Conservation (phyloP, 2,113 vertebrate genomes). For the Microtus richardsoni region DNA sequence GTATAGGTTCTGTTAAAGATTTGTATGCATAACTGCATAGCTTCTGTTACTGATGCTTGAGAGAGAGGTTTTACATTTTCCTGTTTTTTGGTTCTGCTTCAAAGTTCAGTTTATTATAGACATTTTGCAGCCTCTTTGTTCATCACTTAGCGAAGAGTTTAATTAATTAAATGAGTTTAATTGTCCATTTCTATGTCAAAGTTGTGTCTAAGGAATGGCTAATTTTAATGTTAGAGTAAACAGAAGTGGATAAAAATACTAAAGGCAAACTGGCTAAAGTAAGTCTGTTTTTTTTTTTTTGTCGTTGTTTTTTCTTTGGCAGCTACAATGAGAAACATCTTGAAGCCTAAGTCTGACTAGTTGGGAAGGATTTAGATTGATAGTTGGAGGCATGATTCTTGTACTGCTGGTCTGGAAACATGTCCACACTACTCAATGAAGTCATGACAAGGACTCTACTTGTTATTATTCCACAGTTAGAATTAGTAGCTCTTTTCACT, state of each 20-base stretch:
- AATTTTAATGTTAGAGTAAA: slow-evolving; percentile 6
- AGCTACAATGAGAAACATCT: slow-evolving; percentile 23
- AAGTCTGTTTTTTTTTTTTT: background rate
- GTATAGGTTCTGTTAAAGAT: too few relatives aligned
- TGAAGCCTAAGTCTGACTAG: background rate
- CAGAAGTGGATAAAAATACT: background rate
- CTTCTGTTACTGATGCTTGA: slow-evolving; percentile 71
- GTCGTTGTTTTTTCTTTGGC: background rate
- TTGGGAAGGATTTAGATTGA: slow-evolving; percentile 7
- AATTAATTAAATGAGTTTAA: background rate
- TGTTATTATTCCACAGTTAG: slow-evolving; percentile 26
- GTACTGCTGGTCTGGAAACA: slow-evolving; percentile 46
- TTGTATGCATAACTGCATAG: background rate
- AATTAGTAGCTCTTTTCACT: slow-evolving; percentile 55
- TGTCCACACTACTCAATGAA: background rate
- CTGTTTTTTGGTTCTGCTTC: background rate
- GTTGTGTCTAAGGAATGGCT: slow-evolving; percentile 27
- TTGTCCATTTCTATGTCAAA: slow-evolving; percentile 53
- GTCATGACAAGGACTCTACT: background rate
- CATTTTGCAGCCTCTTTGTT: slow-evolving; percentile 1
- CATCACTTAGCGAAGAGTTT: slow-evolving; percentile 48
- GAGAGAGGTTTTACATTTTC: slow-evolving; percentile 36
- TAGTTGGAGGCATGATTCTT: background rate
- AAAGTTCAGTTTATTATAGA: slow-evolving; percentile 46
- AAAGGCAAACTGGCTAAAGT: background rate